These are phyloP conservation scores for Sebastes ruberrimus DNA, from an alignment of 2,797 vertebrate genomes.

Conservation along the genomic window DNA sequence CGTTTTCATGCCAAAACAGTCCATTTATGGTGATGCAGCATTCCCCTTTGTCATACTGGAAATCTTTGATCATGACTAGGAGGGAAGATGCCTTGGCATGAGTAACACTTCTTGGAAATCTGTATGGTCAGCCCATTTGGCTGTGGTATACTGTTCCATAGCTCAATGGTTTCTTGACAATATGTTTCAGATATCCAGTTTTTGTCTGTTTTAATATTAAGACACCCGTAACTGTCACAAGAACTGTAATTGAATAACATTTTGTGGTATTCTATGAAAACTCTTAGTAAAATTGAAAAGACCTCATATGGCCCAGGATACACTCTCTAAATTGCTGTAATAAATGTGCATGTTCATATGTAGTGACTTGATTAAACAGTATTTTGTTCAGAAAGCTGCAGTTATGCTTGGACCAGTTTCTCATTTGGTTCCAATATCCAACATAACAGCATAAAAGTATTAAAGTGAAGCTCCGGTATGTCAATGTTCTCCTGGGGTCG, in stretches of 20 bases:
- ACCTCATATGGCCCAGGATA: neutral
- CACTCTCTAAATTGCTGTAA: neutral
- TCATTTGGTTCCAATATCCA: neutral
- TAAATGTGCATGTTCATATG: neutral
- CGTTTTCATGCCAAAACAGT: neutral
- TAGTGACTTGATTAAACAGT: neutral
- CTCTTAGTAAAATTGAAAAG: neutral
- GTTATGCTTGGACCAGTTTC: neutral
- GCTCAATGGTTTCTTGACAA: neutral
- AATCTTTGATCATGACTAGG: constrained; percentile 9
- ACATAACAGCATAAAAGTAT: neutral
- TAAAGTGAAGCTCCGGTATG: neutral
- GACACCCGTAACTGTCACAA: neutral
- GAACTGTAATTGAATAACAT: no score
- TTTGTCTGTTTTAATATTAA: neutral
- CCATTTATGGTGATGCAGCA: neutral
- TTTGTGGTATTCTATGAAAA: neutral
- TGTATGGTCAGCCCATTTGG: neutral
- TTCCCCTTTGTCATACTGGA: neutral
- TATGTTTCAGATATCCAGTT: neutral
- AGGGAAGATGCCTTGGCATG: neutral
- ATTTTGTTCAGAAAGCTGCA: neutral
- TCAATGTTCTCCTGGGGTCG: neutral
- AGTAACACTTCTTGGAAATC: neutral
- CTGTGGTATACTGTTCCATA: neutral